Percentiles rank a stretch among this genome's conserved stretches.
Evolutionary conservation across 2,113 vertebrate genomes (phyloP).

Genomic region (Lepidothrix coronata): DNA sequence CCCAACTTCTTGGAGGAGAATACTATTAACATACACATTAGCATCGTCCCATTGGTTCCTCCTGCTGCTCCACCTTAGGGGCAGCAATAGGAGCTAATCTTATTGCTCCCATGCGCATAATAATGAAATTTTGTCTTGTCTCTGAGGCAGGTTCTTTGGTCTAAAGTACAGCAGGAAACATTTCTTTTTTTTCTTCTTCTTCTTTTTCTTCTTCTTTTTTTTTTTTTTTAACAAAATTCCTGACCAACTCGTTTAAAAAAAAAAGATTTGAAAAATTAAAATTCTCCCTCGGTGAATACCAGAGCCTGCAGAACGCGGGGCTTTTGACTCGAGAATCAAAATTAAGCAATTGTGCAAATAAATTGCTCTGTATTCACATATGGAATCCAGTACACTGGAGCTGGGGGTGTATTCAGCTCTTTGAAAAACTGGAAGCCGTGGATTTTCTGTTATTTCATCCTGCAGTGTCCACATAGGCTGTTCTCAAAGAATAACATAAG

Average conservation of each 20-base stretch:
- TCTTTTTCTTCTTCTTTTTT: background rate
- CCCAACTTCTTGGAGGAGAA: constrained; percentile 81
- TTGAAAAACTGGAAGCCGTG: constrained; percentile 27
- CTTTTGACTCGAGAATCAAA: constrained; percentile 56
- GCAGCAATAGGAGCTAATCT: constrained; percentile 83
- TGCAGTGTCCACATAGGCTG: constrained; percentile 47
- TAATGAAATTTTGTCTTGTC: constrained; percentile 83
- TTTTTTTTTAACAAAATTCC: constrained; percentile 56
- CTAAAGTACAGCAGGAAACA: constrained; percentile 73
- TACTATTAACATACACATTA: constrained; percentile 85
- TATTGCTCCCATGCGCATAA: constrained; percentile 84
- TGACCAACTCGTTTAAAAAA: constrained; percentile 67
- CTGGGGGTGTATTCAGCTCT: constrained; percentile 51
- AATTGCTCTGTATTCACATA: constrained; percentile 56
- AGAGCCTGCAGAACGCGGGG: background rate
- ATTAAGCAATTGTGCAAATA: constrained; percentile 47
- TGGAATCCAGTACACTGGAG: background rate
- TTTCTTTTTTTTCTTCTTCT: constrained; percentile 10
- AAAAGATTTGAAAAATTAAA: constrained; percentile 68
- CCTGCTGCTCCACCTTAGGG: constrained; percentile 84
- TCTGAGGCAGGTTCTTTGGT: constrained; percentile 77
- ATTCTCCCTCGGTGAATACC: constrained; percentile 34
- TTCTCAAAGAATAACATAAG: constrained; percentile 59
- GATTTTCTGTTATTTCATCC: constrained; percentile 39
- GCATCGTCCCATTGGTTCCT: constrained; percentile 82